Evolutionary conservation across 2,797 vertebrate species (phyloP).

Genomic region (Acestrorhynchus altus): DNA sequence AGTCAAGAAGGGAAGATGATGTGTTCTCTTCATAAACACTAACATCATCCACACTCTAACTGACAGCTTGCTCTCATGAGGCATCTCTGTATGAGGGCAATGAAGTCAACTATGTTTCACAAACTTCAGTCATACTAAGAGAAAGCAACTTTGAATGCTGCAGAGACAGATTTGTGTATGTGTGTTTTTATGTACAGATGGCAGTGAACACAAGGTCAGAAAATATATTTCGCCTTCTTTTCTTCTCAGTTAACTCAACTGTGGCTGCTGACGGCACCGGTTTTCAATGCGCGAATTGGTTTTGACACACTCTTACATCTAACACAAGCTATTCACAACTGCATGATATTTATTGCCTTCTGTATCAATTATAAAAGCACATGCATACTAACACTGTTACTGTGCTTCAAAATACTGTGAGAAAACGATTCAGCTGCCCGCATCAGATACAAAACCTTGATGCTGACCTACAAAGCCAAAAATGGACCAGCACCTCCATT

Average conservation of each 20-base stretch:
- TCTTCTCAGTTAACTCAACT: neutral
- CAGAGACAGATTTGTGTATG: neutral
- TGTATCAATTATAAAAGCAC: neutral
- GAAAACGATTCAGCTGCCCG: neutral
- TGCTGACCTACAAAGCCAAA: too few relatives aligned
- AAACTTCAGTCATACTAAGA: slow-evolving; percentile 21
- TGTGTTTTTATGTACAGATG: slow-evolving; percentile 9
- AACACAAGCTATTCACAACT: neutral
- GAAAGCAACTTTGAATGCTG: neutral
- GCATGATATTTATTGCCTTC: neutral
- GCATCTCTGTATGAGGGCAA: slow-evolving; percentile 1
- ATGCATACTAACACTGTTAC: neutral
- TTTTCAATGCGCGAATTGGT: neutral
- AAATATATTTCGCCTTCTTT: neutral
- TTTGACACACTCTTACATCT: neutral
- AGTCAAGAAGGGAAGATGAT: slow-evolving; percentile 9
- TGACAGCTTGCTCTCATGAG: slow-evolving; percentile 21
- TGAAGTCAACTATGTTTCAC: slow-evolving; percentile 1
- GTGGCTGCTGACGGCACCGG: neutral
- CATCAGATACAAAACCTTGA: too few relatives aligned
- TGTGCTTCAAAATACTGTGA: neutral
- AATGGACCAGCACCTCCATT: too few relatives aligned
- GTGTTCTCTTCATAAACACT: neutral
- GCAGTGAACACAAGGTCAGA: slow-evolving; percentile 8
- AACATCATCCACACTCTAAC: slow-evolving; percentile 6